These are phyloP conservation scores for Geodia barretti DNA, from an alignment of 37 sponge, comb jelly and placozoan genomes.

Conservation along the genomic window DNA sequence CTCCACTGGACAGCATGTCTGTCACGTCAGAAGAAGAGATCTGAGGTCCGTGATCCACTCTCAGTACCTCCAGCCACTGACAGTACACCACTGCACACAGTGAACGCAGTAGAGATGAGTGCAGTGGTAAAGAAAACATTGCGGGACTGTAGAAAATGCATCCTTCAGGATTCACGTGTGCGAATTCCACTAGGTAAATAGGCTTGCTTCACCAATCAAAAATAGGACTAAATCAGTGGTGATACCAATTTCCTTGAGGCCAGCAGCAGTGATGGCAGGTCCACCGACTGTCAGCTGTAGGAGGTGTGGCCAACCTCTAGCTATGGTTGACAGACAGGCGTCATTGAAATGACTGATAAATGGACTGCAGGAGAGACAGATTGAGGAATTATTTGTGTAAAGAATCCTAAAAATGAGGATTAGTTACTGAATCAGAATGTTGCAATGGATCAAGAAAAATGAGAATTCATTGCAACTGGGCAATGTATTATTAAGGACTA, in stretches of 20 bases:
- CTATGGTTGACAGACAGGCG: constrained; percentile 28
- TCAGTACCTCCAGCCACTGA: constrained; percentile 7
- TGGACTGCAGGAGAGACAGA: constrained; percentile 6
- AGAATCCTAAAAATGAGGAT: no score
- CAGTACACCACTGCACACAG: constrained; percentile 26
- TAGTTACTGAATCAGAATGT: no score
- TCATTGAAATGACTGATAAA: constrained; percentile 27
- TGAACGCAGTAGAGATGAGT: neutral
- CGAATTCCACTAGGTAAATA: neutral
- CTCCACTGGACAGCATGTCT: constrained; percentile 9
- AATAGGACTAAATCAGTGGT: neutral
- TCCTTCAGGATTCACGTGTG: neutral
- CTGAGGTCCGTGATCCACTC: constrained; percentile 24
- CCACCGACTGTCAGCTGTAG: constrained; percentile 41
- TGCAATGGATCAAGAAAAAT: no score
- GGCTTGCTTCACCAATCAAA: neutral
- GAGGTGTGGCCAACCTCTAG: constrained; percentile 36
- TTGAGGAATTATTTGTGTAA: neutral
- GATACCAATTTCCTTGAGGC: constrained; percentile 42
- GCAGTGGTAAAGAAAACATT: neutral
- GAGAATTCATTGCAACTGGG: no score
- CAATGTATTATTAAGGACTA: no score
- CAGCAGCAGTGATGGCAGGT: constrained; percentile 8
- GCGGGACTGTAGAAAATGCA: neutral
- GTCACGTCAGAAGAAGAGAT: constrained; percentile 9